Conservation (phyloP, 2,113 vertebrate species). For the Eudyptes chrysolophus region DNA sequence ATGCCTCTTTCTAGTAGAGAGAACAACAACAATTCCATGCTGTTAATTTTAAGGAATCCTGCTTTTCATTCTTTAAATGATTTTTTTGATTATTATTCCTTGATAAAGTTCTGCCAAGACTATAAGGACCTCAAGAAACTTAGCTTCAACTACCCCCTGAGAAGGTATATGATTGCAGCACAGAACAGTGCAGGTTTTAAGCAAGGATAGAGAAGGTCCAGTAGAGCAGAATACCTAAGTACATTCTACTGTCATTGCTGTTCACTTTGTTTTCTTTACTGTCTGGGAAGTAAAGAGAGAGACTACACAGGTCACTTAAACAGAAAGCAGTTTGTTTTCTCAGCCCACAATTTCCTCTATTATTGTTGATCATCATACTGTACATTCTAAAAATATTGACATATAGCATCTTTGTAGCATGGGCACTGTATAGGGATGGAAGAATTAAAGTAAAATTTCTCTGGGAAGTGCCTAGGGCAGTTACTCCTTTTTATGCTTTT, state of each 20-base stretch:
- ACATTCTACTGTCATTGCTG: neutral
- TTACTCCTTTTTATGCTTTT: neutral
- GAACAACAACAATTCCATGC: neutral
- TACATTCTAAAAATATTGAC: neutral
- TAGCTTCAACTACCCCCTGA: neutral
- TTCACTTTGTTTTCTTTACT: neutral
- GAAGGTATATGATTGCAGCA: neutral
- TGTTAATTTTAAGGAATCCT: neutral
- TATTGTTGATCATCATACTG: neutral
- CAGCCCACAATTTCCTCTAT: neutral
- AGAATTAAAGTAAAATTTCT: neutral
- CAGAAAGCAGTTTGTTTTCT: neutral
- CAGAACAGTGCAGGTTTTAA: neutral
- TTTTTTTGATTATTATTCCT: neutral
- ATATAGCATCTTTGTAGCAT: neutral
- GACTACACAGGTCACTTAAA: neutral
- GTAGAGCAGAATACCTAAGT: neutral
- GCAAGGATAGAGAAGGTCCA: neutral
- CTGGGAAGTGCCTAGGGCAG: neutral
- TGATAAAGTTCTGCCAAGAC: neutral
- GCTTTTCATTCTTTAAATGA: accelerated
- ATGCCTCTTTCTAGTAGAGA: neutral
- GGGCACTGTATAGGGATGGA: neutral
- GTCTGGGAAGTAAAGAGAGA: neutral
- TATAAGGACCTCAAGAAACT: neutral